Evolutionary conservation across 2,797 vertebrate species (phyloP).

Genomic region (Apogon talboti): DNA sequence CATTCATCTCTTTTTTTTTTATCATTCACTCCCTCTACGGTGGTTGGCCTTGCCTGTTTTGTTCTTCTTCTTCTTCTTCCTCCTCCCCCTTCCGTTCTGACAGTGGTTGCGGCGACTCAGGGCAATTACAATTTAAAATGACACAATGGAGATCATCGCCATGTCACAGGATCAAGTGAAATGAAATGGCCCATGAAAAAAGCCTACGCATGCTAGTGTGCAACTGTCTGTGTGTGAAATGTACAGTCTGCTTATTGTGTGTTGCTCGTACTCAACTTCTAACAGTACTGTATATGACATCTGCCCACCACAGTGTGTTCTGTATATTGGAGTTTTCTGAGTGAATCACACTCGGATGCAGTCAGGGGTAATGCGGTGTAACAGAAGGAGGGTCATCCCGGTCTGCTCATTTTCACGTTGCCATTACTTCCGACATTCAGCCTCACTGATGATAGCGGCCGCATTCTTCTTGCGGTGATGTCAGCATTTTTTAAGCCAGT

Average conservation of each 20-base stretch:
- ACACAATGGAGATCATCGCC: conserved; percentile 76
- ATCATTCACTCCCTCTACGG: conserved; percentile 10
- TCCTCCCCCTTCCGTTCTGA: conserved; percentile 10
- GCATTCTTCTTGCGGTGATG: conserved; percentile 41
- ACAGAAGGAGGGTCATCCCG: conserved; percentile 43
- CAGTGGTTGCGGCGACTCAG: conserved; percentile 49
- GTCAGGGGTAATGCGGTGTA: conserved; percentile 65
- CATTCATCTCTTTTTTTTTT: conserved; percentile 18
- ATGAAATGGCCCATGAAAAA: conserved; percentile 77
- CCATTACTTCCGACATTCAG: conserved; percentile 46
- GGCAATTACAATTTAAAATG: conserved; percentile 77
- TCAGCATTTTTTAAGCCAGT: conserved; percentile 58
- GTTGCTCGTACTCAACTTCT: conserved; percentile 26
- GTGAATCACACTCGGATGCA: conserved; percentile 55
- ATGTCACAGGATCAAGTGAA: conserved; percentile 76
- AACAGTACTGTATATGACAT: conserved; percentile 58
- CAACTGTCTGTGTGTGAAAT: conserved; percentile 7
- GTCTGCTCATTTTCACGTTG: conserved; percentile 47
- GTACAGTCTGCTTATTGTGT: conserved; percentile 17
- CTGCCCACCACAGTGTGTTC: conserved; percentile 48
- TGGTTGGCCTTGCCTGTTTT: too few species aligned
- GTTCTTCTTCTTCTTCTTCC: neutral
- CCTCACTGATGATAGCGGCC: conserved; percentile 22
- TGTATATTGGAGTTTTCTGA: conserved; percentile 36
- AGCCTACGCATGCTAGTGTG: conserved; percentile 54